Conservation (phyloP, 92 coral and sea anemone species). For the Phymanthus crucifer region DNA sequence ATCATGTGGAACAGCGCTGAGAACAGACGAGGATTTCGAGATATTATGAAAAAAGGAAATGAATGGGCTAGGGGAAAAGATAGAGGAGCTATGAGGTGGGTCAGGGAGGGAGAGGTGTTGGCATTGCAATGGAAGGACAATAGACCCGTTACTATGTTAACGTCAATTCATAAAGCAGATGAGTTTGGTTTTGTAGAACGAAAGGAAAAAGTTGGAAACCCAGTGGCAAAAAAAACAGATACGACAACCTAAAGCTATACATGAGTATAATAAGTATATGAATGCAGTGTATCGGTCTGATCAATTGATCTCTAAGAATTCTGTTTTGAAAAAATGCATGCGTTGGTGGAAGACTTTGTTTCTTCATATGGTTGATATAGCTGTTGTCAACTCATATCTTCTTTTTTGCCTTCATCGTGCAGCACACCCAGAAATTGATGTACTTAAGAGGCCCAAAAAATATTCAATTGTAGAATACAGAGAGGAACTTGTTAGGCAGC, state of each 20-base stretch:
- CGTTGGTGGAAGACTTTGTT: constrained; percentile 51
- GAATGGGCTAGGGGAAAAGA: constrained; percentile 34
- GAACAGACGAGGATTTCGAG: constrained; percentile 45
- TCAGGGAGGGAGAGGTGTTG: constrained; percentile 25
- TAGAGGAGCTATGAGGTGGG: constrained; percentile 59
- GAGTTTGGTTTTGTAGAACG: background rate
- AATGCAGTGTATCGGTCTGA: constrained; percentile 45
- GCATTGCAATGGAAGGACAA: constrained; percentile 57
- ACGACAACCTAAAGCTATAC: constrained; percentile 43
- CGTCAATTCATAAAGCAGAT: too few relatives aligned
- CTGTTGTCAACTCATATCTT: constrained; percentile 37
- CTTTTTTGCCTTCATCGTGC: constrained; percentile 2
- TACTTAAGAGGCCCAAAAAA: too few relatives aligned
- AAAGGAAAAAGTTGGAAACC: constrained; percentile 26
- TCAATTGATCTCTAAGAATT: too few relatives aligned
- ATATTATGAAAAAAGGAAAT: constrained; percentile 31
- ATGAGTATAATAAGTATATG: constrained; percentile 37
- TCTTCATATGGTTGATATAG: constrained; percentile 45
- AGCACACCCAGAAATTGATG: too few relatives aligned
- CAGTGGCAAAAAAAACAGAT: constrained; percentile 26
- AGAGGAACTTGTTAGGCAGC: too few relatives aligned
- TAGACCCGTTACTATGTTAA: constrained; percentile 38
- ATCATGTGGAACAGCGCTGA: too few relatives aligned
- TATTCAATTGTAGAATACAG: too few relatives aligned
- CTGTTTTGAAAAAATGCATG: constrained; percentile 35